phyloP scores from a whole-genome alignment of 2,113 vertebrate species.

The Calonectris borealis region DNA sequence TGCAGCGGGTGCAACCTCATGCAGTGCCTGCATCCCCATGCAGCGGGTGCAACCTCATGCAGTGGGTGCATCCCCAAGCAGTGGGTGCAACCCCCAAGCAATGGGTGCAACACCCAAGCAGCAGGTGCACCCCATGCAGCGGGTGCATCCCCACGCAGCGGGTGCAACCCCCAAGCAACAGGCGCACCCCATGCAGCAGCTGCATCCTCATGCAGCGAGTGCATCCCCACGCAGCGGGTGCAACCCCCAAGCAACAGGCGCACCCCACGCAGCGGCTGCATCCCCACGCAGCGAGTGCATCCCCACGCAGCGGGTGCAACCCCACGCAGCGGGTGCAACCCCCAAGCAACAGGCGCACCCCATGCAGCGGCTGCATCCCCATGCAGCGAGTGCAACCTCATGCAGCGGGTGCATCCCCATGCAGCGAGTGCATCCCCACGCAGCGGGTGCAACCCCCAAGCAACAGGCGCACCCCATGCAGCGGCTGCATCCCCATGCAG shows the following conservation, averaged over 20 bases:
- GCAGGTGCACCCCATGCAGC: not conserved
- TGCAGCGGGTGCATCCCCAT: not conserved
- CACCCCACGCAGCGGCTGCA: not conserved
- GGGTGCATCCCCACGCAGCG: not conserved
- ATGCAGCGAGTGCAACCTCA: too few relatives aligned
- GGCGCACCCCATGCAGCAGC: too few relatives aligned
- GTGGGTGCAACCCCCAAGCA: not conserved
- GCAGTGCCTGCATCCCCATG: not conserved
- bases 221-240: too few relatives aligned
- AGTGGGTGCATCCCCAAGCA: not conserved
- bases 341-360: not conserved
- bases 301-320: not conserved
- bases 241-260: too few relatives aligned
- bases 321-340: not conserved
- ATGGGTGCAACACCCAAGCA: not conserved
- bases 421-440: not conserved
- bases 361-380: not conserved
- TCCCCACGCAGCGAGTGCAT: not conserved
- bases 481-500: too few relatives aligned
- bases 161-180: not conserved
- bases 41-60: not conserved
- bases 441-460: too few relatives aligned
- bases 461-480: too few relatives aligned
- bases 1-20: too few relatives aligned
- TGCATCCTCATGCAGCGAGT: too few relatives aligned